Evolutionary conservation across 2,797 vertebrate species (phyloP).

Genomic region (Stomatorhinus walkeri): DNA sequence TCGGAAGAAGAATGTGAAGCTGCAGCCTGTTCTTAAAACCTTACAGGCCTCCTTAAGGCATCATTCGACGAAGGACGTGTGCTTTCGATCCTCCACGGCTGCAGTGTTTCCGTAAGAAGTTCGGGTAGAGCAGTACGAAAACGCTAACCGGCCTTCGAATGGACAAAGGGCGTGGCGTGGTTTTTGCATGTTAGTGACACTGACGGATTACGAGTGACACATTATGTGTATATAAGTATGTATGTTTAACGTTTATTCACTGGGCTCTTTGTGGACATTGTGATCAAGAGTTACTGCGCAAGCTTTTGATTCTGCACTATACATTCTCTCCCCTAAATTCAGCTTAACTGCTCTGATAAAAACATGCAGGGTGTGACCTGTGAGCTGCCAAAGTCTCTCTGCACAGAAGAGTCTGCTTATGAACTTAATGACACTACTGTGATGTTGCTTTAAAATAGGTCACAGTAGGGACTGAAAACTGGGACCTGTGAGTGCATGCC

Average conservation of each 20-base stretch:
- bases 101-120: not conserved
- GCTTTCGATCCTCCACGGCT: not conserved
- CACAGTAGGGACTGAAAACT: not conserved
- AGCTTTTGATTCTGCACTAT: not conserved
- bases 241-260: not conserved
- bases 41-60: not conserved
- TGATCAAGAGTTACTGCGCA: not conserved
- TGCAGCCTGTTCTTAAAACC: not conserved
- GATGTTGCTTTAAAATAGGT: not conserved
- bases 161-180: not conserved
- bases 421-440: not conserved
- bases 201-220: not conserved
- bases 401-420: not conserved
- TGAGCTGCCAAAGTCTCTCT: not conserved
- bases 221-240: not conserved
- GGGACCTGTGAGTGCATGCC: not conserved
- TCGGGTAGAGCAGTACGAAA: not conserved
- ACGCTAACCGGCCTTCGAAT: not conserved
- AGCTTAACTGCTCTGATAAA: not conserved
- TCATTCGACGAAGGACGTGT: too few species aligned
- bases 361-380: not conserved
- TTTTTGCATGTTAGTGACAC: not conserved
- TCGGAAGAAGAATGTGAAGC: not conserved
- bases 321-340: not conserved
- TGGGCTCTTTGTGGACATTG: not conserved